Conservation (phyloP, 2,113 vertebrate species). For the Colinus virginianus region DNA sequence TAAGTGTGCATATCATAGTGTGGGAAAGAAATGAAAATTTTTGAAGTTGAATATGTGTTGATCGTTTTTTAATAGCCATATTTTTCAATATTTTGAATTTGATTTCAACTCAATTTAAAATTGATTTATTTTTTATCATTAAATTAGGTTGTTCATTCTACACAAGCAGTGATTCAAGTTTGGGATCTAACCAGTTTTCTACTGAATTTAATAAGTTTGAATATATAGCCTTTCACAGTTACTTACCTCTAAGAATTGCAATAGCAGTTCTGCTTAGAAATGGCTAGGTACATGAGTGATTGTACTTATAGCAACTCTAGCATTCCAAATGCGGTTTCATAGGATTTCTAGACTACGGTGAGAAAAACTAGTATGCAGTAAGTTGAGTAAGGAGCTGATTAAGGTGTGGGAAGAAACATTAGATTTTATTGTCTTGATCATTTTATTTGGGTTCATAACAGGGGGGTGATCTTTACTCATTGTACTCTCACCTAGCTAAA, state of each 20-base stretch:
- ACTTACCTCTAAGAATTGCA: neutral
- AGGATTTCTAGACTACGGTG: neutral
- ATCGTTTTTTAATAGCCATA: neutral
- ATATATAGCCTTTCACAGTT: neutral
- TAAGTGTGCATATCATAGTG: accelerated
- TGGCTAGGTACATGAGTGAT: neutral
- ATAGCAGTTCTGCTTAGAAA: neutral
- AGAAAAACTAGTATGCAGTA: neutral
- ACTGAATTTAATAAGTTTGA: neutral
- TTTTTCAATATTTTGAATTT: neutral
- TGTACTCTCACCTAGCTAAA: neutral
- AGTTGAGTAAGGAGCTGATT: neutral
- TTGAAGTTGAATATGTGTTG: neutral
- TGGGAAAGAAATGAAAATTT: neutral
- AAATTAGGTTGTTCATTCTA: neutral
- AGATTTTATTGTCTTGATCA: neutral
- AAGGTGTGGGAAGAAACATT: neutral
- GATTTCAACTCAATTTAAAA: neutral
- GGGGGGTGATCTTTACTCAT: neutral
- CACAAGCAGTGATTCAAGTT: neutral
- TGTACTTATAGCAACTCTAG: neutral
- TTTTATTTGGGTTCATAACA: neutral
- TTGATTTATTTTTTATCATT: neutral
- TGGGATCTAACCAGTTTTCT: neutral
- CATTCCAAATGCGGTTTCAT: neutral